phyloP scores from a whole-genome alignment of 2,113 vertebrate species.

The Notiomystis cincta region DNA sequence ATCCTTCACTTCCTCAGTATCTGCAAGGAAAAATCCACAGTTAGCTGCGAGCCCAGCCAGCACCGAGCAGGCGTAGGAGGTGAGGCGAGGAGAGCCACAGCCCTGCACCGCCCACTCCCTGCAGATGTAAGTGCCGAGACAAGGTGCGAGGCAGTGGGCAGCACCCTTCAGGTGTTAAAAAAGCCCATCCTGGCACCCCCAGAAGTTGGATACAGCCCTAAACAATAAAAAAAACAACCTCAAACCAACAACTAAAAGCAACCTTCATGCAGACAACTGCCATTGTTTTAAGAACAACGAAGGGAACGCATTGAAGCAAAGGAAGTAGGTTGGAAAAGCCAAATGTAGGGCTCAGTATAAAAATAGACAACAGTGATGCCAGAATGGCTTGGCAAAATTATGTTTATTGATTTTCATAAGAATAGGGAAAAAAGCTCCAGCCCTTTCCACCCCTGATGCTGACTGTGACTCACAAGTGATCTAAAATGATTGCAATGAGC shows the following conservation, averaged over 20 bases:
- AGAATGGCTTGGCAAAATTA: not conserved
- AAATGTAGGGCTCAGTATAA: not conserved
- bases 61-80: not conserved
- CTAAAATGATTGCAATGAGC: not conserved
- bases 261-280: not conserved
- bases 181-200: not conserved
- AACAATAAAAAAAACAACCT: not conserved
- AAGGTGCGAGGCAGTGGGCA: slow-evolving; percentile 53
- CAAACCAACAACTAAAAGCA: too few relatives aligned
- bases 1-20: slow-evolving; percentile 11
- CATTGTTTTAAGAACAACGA: not conserved
- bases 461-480: not conserved
- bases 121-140: not conserved
- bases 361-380: not conserved
- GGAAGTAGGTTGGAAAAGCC: not conserved
- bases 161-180: slow-evolving; percentile 36
- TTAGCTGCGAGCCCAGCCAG: not conserved
- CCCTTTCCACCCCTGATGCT: not conserved
- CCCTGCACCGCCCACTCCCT: slow-evolving; percentile 9
- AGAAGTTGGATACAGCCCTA: not conserved
- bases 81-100: not conserved
- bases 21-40: not conserved
- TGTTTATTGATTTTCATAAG: slow-evolving; percentile 2
- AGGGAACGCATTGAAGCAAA: not conserved
- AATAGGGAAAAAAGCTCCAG: not conserved